Base-by-base conservation (phyloP, 2,797 vertebrate species). In the Danio jaintianensis region DNA sequence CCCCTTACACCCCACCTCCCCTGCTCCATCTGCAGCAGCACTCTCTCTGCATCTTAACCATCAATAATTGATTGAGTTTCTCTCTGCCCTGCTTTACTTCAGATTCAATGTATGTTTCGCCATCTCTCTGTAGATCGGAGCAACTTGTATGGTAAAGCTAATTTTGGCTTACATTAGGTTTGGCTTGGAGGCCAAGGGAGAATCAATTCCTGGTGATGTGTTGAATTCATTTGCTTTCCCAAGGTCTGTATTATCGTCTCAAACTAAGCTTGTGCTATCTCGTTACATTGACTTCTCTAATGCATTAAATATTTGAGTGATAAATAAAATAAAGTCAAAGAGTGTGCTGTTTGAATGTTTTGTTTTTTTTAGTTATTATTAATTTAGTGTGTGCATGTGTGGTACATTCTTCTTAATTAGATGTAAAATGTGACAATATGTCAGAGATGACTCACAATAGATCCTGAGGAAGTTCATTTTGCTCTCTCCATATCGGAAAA, bases 41-140 rank as follows among this genome's bases (percentile, higher is more conserved):
- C 84, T 89, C 86, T 83, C 80, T 59, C 87, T 91, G 90, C 91
- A 90, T 90, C 91, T 91, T 90, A 88, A 91, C 87, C 91, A 94
- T 94, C 86, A 94, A 94, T 93, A 91, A 93, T 94, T 93, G 89
- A 94, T 89, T 87, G 82, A 79, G 85, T 86, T 88, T 89, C 88
- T 89, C 75, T 88, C 73, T 80, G 55, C 48, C 78, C 83, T 72
- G 80, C 59, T 88, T 78, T 84, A 83, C 88, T 87, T 89, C 85
- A 81, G 47, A 70, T 61, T 78, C 83, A 89, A 89, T 89, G 88
- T 86, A 84, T 81, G 85, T 87, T 91, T 89, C 89, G 83, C 91
- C 91, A 86, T 90, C 90, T 82, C 89, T 92, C 88, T 80, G 83
- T 75, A 86, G 86, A 16, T 47, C 53, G 50, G 16, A 68, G 74